These are phyloP conservation scores for Thaumetopoea pityocampa DNA, from an alignment of 1,140 invertebrate genomes.

Conservation along the genomic window DNA sequence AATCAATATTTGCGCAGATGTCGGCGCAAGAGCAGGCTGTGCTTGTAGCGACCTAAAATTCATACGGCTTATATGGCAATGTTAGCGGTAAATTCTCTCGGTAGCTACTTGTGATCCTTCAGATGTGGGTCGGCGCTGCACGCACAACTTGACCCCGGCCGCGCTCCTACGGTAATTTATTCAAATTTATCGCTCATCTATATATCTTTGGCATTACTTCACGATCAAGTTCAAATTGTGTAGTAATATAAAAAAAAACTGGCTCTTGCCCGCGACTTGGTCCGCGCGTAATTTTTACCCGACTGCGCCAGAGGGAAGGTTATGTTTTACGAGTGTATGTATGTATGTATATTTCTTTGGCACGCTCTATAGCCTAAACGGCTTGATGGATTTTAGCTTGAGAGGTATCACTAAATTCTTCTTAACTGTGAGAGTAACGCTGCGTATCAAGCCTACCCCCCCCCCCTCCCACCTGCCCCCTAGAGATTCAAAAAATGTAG, in stretches of 20 bases:
- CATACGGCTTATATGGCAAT: conserved; percentile 73
- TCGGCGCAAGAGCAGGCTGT: conserved; percentile 69
- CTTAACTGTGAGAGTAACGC: no score
- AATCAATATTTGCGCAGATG: conserved; percentile 75
- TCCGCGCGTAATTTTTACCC: no score
- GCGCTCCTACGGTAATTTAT: conserved; percentile 49
- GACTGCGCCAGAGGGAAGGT: no score
- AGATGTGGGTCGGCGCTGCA: conserved; percentile 70
- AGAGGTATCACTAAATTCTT: no score
- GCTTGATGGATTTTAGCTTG: no score
- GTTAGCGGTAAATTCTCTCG: conserved; percentile 75
- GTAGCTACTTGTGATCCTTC: conserved; percentile 71
- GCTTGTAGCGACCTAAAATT: conserved; percentile 73
- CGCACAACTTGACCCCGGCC: conserved; percentile 62
- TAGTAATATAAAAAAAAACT: neutral
- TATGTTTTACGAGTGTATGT: no score
- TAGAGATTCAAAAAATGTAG: no score
- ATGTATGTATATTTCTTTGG: no score
- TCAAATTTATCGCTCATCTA: conserved; percentile 46
- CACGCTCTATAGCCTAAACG: no score
- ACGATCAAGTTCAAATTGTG: neutral
- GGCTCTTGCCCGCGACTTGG: no score
- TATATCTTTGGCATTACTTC: conserved; percentile 10
- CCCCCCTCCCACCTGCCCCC: no score
- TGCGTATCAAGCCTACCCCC: no score